These are phyloP conservation scores for Mellilla xanthometata DNA, from an alignment of 2,888 invertebrate species.

Conservation along the genomic window DNA sequence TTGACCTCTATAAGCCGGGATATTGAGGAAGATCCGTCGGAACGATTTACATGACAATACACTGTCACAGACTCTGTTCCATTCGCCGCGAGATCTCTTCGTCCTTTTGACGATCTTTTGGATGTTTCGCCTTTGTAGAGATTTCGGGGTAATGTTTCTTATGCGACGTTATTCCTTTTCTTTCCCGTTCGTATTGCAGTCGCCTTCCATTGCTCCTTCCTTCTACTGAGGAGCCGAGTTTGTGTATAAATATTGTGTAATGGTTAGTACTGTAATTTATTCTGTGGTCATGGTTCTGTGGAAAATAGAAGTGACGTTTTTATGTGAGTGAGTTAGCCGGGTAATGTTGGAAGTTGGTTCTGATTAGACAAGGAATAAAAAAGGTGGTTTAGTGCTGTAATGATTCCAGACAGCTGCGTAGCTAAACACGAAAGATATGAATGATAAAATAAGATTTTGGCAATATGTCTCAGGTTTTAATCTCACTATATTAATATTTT, in stretches of 20 bases:
- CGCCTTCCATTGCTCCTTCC: not conserved
- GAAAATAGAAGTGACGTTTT: too few species aligned
- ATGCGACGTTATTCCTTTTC: slow-evolving; percentile 13
- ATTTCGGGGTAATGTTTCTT: slow-evolving; percentile 16
- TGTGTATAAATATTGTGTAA: slow-evolving; percentile 10
- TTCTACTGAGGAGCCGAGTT: too few species aligned
- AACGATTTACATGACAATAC: slow-evolving; percentile 45
- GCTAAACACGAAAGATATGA: too few species aligned
- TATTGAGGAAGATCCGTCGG: slow-evolving; percentile 39
- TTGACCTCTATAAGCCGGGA: slow-evolving; percentile 46
- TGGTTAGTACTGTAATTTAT: not conserved
- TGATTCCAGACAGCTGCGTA: too few species aligned
- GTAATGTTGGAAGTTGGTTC: too few species aligned
- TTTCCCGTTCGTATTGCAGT: slow-evolving; percentile 16
- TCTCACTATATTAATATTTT: too few species aligned
- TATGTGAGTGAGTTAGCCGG: too few species aligned
- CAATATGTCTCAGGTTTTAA: too few species aligned
- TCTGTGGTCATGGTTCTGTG: too few species aligned
- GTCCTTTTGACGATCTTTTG: not conserved
- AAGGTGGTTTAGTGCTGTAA: too few species aligned
- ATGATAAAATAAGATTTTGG: too few species aligned
- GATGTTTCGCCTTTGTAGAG: slow-evolving; percentile 14
- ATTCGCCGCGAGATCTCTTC: slow-evolving; percentile 5
- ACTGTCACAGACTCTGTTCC: slow-evolving; percentile 28
- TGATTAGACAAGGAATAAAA: too few species aligned